These are phyloP conservation scores for Engraulis encrasicolus DNA, from an alignment of 2,113 vertebrate genomes.

Conservation along the genomic window DNA sequence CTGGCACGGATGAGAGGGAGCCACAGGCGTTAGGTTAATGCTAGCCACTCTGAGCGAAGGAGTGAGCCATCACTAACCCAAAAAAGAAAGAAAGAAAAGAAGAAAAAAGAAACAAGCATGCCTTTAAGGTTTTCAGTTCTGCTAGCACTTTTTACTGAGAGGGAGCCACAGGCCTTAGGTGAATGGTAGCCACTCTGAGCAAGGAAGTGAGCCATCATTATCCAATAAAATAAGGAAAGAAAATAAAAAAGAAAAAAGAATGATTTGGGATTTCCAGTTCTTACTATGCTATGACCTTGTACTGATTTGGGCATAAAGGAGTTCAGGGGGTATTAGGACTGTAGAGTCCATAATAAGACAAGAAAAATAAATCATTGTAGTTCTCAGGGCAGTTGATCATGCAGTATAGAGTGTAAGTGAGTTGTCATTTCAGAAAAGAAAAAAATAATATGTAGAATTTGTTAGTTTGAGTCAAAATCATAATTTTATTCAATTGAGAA, in stretches of 20 bases:
- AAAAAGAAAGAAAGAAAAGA: no score
- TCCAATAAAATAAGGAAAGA: no score
- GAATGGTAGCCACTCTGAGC: slow-evolving; percentile 53
- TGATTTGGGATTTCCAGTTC: neutral
- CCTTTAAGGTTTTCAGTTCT: neutral
- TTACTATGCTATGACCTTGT: neutral
- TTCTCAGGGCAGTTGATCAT: neutral
- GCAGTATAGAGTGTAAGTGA: neutral
- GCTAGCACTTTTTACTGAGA: slow-evolving; percentile 4
- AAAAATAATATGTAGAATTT: neutral
- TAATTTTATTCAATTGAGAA: neutral
- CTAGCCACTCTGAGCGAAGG: slow-evolving; percentile 52
- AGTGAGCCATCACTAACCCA: neutral
- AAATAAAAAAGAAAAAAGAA: neutral
- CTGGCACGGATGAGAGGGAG: slow-evolving; percentile 45
- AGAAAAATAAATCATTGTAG: neutral
- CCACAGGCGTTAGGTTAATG: slow-evolving; percentile 59
- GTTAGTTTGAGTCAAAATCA: neutral
- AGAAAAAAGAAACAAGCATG: neutral
- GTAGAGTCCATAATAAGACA: no score
- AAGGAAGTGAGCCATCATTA: neutral
- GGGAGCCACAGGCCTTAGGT: slow-evolving; percentile 56
- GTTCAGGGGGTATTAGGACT: neutral
- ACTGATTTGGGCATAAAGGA: neutral
- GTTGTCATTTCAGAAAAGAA: neutral